These are phyloP conservation scores for Cosmopolites sordidus DNA, from an alignment of 2,888 invertebrate species.

Conservation along the genomic window DNA sequence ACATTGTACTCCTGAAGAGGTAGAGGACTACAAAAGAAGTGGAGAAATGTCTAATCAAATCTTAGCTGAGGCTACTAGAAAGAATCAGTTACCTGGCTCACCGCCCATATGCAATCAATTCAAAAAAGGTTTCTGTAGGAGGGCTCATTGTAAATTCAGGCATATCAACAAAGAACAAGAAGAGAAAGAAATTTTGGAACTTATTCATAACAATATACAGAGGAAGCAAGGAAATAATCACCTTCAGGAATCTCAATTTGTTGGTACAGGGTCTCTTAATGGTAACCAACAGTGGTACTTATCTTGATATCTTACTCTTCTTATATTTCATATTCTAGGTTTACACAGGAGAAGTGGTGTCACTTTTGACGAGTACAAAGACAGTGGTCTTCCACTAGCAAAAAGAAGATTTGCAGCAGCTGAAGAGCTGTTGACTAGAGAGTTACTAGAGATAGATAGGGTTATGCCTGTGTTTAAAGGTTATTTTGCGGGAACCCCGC, in stretches of 20 bases:
- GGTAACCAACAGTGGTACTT: conserved; percentile 14
- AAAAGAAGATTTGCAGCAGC: conserved; percentile 43
- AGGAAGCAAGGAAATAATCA: conserved; percentile 28
- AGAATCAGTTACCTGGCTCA: conserved; percentile 45
- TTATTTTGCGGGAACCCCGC: conserved; percentile 45
- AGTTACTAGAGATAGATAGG: conserved; percentile 29
- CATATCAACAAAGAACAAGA: conserved; percentile 47
- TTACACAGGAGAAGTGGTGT: conserved; percentile 34
- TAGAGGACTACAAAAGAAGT: conserved; percentile 66
- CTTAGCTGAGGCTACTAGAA: conserved; percentile 47
- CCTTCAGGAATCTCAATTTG: conserved; percentile 30
- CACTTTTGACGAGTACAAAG: conserved; percentile 41
- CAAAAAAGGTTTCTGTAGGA: conserved; percentile 51
- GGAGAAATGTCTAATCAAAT: conserved; percentile 66
- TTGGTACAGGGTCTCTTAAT: conserved; percentile 27
- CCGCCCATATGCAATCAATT: conserved; percentile 53
- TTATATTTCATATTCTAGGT: conserved; percentile 19
- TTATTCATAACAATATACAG: conserved; percentile 40
- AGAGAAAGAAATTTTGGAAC: conserved; percentile 44
- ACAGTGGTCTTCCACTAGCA: conserved; percentile 42
- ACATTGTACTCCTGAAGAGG: conserved; percentile 73
- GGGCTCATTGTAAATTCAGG: conserved; percentile 45
- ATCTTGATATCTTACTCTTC: neutral
- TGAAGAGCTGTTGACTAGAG: conserved; percentile 32
- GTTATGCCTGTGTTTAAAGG: conserved; percentile 40